Percentiles rank a stretch among this genome's conserved stretches.
phyloP scores from a whole-genome alignment of 2,888 invertebrate genomes.

The Rhodophaea formosa region DNA sequence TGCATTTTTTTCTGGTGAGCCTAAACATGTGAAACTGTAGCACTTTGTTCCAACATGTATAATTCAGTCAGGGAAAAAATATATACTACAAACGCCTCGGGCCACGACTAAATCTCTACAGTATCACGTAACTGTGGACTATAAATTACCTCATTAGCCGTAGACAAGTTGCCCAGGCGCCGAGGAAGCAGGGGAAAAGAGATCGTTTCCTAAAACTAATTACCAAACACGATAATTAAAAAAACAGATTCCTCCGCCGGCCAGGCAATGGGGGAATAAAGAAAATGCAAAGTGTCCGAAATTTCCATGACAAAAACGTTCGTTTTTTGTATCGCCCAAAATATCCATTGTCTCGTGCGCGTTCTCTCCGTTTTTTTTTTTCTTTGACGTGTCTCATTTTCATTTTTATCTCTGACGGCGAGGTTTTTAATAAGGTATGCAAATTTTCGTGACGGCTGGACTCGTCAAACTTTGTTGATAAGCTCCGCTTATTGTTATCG shows the following conservation, averaged over 20 bases:
- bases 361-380: conserved; percentile 69
- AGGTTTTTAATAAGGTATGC: conserved; percentile 79
- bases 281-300: conserved; percentile 78
- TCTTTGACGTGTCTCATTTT: conserved; percentile 76
- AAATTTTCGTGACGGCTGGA: conserved; percentile 60
- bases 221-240: conserved; percentile 81
- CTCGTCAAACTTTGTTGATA: conserved; percentile 55
- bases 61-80: too few relatives aligned
- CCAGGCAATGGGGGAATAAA: conserved; percentile 66
- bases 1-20: too few relatives aligned
- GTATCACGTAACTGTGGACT: conserved; percentile 42
- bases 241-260: conserved; percentile 73
- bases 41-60: too few relatives aligned
- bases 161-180: conserved; percentile 68
- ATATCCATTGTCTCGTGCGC: conserved; percentile 74
- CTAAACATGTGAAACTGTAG: too few relatives aligned
- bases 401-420: conserved; percentile 73
- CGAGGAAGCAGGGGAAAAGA: conserved; percentile 62
- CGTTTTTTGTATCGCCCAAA: conserved; percentile 74
- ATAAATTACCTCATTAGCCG: conserved; percentile 74
- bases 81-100: background rate
- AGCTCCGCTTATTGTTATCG: conserved; percentile 36
- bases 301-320: conserved; percentile 77
- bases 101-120: background rate
- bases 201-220: conserved; percentile 79